Conservation (phyloP, 2,113 vertebrate genomes). For the Sylvicapra grimmia region DNA sequence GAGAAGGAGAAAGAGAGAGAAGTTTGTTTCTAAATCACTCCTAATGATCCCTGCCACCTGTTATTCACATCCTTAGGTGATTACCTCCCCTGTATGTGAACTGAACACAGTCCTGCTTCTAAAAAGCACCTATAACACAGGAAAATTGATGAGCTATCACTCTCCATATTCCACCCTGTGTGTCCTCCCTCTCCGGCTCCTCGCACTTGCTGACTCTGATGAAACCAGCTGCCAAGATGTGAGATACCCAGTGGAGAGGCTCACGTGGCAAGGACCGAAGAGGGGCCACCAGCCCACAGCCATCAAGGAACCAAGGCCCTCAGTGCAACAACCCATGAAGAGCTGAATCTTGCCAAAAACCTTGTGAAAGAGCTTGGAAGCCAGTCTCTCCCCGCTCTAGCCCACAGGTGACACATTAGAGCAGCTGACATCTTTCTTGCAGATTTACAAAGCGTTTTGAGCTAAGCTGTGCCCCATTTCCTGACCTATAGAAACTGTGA, state of each 20-base stretch:
- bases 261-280: not conserved
- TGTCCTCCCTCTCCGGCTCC: not conserved
- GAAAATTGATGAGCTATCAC: not conserved
- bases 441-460: not conserved
- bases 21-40: not conserved
- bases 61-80: not conserved
- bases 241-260: not conserved
- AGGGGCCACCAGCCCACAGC: not conserved
- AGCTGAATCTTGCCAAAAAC: not conserved
- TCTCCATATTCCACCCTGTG: not conserved
- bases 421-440: not conserved
- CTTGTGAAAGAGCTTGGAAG: not conserved
- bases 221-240: not conserved
- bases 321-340: not conserved
- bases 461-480: not conserved
- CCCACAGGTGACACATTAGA: not conserved
- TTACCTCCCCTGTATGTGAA: not conserved
- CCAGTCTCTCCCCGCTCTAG: not conserved
- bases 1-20: not conserved
- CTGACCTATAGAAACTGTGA: not conserved
- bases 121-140: not conserved
- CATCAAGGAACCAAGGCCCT: not conserved
- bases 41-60: not conserved
- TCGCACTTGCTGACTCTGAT: not conserved
- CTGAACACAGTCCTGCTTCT: not conserved